phyloP scores from a whole-genome alignment of 2,888 invertebrate genomes.

The Poecilus cupreus region DNA sequence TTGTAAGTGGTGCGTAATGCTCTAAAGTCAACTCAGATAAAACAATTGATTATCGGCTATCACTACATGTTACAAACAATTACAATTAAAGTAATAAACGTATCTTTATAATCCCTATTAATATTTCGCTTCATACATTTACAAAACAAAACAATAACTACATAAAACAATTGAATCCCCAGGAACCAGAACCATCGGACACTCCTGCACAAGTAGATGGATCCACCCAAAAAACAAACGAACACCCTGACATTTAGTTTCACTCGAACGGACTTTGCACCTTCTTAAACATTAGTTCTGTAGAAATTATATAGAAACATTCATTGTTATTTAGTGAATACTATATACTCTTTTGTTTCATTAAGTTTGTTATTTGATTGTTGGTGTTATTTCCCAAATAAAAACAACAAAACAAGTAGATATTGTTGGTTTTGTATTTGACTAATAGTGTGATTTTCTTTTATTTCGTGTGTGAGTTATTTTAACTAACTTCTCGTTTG shows the following conservation, averaged over 20 bases:
- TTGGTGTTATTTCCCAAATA: slow-evolving; percentile 5
- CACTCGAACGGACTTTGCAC: slow-evolving; percentile 33
- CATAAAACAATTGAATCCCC: slow-evolving; percentile 14
- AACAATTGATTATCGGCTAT: too few relatives aligned
- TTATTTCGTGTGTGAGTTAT: slow-evolving; percentile 14
- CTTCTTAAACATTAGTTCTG: slow-evolving; percentile 2
- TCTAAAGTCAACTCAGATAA: too few relatives aligned
- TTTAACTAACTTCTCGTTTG: slow-evolving; percentile 32
- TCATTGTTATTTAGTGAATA: too few relatives aligned
- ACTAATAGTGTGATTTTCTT: slow-evolving; percentile 29
- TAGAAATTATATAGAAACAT: not conserved
- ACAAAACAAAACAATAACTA: slow-evolving; percentile 17
- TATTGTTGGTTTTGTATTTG: slow-evolving; percentile 9
- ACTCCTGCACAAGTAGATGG: not conserved
- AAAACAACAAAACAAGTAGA: slow-evolving; percentile 25
- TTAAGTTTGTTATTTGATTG: slow-evolving; percentile 20
- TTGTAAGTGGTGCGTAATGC: too few relatives aligned
- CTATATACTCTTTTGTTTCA: not conserved
- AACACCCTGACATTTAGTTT: not conserved
- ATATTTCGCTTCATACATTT: not conserved
- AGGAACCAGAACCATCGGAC: slow-evolving; percentile 13
- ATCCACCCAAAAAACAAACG: not conserved
- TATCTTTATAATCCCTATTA: not conserved
- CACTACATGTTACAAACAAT: too few relatives aligned
- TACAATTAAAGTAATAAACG: not conserved